phyloP scores from a whole-genome alignment of 1,140 invertebrate genomes.

The Bombus waltoni region DNA sequence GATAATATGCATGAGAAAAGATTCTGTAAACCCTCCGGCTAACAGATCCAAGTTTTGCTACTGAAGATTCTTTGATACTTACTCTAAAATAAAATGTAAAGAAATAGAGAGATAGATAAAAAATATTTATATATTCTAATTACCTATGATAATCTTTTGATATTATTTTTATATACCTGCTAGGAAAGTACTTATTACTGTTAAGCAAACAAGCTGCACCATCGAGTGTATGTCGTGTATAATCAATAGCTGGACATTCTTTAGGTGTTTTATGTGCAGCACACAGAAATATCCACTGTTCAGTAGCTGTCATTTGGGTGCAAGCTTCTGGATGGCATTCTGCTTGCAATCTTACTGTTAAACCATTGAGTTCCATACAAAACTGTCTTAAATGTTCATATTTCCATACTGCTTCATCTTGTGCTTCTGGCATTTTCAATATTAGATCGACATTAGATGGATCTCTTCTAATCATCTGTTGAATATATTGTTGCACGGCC shows the following conservation, averaged over 20 bases:
- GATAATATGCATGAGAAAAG: conserved; percentile 99
- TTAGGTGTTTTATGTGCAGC: conserved; percentile 99
- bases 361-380: conserved; percentile 99
- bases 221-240: conserved; percentile 99
- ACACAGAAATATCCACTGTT: conserved; percentile 99
- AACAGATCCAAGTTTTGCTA: conserved; percentile 98
- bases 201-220: conserved; percentile 99
- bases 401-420: conserved; percentile 99
- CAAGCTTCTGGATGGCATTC: conserved; percentile 98
- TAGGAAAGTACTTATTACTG: conserved; percentile 99
- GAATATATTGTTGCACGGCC: conserved; percentile 99
- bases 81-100: conserved; percentile 87
- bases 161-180: conserved; percentile 87
- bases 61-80: conserved; percentile 99
- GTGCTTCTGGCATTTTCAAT: conserved; percentile 96
- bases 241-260: conserved; percentile 99
- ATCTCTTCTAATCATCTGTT: conserved; percentile 97
- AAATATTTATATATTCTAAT: not conserved
- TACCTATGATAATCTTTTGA: not conserved
- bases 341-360: conserved; percentile 95
- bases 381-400: conserved; percentile 99
- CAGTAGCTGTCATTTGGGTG: conserved; percentile 99
- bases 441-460: conserved; percentile 97
- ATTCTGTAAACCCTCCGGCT: conserved; percentile 99
- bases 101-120: not conserved